Evolutionary conservation across 2,888 invertebrate genomes (phyloP).

Genomic region (Ophion ellenae): DNA sequence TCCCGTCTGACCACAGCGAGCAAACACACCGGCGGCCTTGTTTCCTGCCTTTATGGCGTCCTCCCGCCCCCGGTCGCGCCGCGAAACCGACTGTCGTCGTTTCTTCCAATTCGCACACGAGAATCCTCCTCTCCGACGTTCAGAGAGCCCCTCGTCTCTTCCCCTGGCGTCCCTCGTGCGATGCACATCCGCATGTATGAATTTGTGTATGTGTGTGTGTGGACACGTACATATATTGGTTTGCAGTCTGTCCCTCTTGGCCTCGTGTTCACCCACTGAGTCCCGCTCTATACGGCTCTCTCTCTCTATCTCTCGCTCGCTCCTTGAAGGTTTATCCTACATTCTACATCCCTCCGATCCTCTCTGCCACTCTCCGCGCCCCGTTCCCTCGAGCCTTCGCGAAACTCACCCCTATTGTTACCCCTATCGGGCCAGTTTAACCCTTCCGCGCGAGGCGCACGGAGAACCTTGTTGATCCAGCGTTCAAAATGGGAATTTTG

Average conservation of each 20-base stretch:
- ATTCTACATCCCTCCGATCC: conserved; percentile 45
- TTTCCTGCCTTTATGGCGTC: conserved; percentile 66
- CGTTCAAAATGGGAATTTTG: neutral
- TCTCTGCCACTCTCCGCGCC: conserved; percentile 51
- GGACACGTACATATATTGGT: conserved; percentile 6
- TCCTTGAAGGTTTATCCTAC: conserved; percentile 44
- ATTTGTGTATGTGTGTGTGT: conserved; percentile 8
- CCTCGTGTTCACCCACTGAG: conserved; percentile 1
- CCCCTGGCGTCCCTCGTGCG: conserved; percentile 44
- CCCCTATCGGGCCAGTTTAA: conserved; percentile 43
- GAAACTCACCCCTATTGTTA: conserved; percentile 42
- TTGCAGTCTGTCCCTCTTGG: conserved; percentile 15
- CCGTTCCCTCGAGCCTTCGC: conserved; percentile 51
- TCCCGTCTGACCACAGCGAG: conserved; percentile 34
- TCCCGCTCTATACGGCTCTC: conserved; percentile 21
- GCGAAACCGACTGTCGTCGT: conserved; percentile 69
- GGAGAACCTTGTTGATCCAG: neutral
- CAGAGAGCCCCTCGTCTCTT: conserved; percentile 37
- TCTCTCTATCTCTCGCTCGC: conserved; percentile 25
- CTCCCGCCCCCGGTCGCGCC: conserved; percentile 68
- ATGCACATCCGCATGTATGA: conserved; percentile 10
- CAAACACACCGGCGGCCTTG: conserved; percentile 59
- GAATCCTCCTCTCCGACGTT: conserved; percentile 64
- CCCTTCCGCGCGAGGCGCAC: conserved; percentile 35
- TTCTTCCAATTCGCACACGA: conserved; percentile 65